Base-by-base conservation (phyloP, 2,113 vertebrate species). In the Hemibagrus wyckioides region DNA sequence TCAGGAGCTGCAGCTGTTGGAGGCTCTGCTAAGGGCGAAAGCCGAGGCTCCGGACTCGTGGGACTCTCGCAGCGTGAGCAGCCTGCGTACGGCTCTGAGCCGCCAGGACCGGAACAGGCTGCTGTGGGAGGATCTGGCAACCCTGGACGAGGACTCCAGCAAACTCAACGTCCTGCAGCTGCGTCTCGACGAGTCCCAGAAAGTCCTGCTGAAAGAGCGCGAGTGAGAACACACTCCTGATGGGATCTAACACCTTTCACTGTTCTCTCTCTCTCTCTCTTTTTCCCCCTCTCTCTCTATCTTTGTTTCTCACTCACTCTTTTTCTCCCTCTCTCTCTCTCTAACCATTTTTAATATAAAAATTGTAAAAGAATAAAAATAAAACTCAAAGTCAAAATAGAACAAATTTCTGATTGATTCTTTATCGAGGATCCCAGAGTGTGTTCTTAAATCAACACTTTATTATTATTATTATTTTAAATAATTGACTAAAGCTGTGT, bases 141-240 rank as follows among this genome's bases (percentile, higher is more conserved):
- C 92, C 5, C 21, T 92, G 0, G 97, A 99, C 85, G 98, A 99
- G 41, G 98, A 99, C 19, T 90, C 94, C 80, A 94, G 97, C 90
- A 99, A 96, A 94, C 90, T 98, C 89, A 98, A 95, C 0, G 98
- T 96, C 36, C 95, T 99, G 41, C 97, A 98, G 90, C 96, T 99
- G n/a, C 95, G 98, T 69, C 95, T 99, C 84, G 98, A 99, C 0
- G 97, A 99, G 83, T 97, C 97, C 79, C 98, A 99, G 91, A 99
- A 99, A 92, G 97, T 98, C 92, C 94, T 97, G 33, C 95, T 97
- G 39, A 97, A 97, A 89, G 97, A 97, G 87, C 87, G 97, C 84
- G 97, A 97, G 97, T 97, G 93, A 97, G 90, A 54, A 2, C 67
- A 63, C 33, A 54, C 25, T 57, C 3, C 57, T 23, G 19, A 54